These are phyloP conservation scores for Aporophyla nigra DNA, from an alignment of 2,888 invertebrate genomes.

Conservation along the genomic window DNA sequence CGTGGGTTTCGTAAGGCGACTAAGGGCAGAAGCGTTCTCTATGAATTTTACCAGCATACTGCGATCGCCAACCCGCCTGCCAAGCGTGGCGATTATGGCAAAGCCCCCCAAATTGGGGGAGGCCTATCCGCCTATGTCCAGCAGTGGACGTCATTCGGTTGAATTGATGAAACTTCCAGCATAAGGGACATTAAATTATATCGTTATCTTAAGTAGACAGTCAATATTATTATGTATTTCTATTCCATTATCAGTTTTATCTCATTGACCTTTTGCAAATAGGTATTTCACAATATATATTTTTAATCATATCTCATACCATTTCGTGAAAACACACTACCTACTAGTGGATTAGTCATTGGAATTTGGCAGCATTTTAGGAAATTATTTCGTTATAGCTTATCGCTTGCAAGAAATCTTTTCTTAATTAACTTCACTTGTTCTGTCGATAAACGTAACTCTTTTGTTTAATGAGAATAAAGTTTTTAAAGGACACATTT, in stretches of 20 bases:
- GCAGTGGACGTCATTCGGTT: too few relatives aligned
- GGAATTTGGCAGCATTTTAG: constrained; percentile 7
- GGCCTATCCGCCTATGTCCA: too few relatives aligned
- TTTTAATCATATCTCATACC: neutral
- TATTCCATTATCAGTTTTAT: constrained; percentile 21
- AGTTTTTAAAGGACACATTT: neutral
- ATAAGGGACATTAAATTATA: neutral
- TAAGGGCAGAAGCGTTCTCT: too few relatives aligned
- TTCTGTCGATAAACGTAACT: constrained; percentile 8
- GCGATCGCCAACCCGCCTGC: too few relatives aligned
- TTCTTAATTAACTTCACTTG: constrained; percentile 10
- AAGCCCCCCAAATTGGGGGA: too few relatives aligned
- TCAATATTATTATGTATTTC: constrained; percentile 12
- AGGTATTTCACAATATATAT: constrained; percentile 29
- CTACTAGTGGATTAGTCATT: neutral
- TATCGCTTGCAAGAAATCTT: constrained; percentile 13
- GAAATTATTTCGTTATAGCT: neutral
- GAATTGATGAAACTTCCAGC: neutral
- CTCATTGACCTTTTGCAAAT: constrained; percentile 27
- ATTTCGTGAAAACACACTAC: neutral
- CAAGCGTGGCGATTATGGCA: too few relatives aligned
- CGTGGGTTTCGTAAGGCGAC: too few relatives aligned
- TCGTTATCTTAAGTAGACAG: constrained; percentile 19
- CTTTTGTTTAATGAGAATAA: constrained; percentile 10
- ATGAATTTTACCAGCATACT: too few relatives aligned